These are phyloP conservation scores for Galleria mellonella DNA, from an alignment of 1,140 invertebrate species.

Conservation along the genomic window DNA sequence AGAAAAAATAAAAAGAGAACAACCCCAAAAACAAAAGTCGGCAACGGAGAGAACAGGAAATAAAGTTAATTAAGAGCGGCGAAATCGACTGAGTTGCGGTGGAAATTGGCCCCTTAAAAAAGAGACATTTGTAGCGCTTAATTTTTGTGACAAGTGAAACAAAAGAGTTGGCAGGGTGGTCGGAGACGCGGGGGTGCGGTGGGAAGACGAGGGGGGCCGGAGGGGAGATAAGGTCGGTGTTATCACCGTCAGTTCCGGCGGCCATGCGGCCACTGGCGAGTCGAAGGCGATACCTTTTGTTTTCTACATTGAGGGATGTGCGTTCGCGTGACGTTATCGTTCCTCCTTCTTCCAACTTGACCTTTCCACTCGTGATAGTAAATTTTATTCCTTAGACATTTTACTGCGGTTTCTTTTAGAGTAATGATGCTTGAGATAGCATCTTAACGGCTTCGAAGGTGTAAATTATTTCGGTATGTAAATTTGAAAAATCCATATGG, in stretches of 20 bases:
- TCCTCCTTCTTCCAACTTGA: conserved; percentile 43
- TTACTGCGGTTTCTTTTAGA: conserved; percentile 29
- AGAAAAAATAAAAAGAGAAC: conserved; percentile 61
- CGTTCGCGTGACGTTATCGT: conserved; percentile 66
- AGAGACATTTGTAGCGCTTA: conserved; percentile 73
- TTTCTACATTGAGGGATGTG: conserved; percentile 66
- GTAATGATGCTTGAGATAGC: conserved; percentile 15
- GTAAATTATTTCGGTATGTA: background rate
- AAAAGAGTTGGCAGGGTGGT: conserved; percentile 63
- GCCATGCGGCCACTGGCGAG: conserved; percentile 46
- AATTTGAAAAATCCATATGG: no score
- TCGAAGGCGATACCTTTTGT: conserved; percentile 69
- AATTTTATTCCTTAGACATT: conserved; percentile 65
- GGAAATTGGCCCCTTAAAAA: conserved; percentile 72
- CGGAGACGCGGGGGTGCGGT: conserved; percentile 24
- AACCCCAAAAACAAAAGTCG: conserved; percentile 67
- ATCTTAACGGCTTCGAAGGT: conserved; percentile 19
- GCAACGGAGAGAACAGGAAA: conserved; percentile 69
- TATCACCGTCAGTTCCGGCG: conserved; percentile 57
- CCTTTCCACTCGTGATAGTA: conserved; percentile 63
- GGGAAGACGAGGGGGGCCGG: conserved; percentile 21
- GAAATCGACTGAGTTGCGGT: conserved; percentile 73
- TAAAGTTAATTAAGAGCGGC: conserved; percentile 74
- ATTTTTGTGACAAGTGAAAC: conserved; percentile 74
- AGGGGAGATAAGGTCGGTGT: conserved; percentile 61